Base-by-base conservation (phyloP, 1,140 invertebrate species). In the Bombus picipes region DNA sequence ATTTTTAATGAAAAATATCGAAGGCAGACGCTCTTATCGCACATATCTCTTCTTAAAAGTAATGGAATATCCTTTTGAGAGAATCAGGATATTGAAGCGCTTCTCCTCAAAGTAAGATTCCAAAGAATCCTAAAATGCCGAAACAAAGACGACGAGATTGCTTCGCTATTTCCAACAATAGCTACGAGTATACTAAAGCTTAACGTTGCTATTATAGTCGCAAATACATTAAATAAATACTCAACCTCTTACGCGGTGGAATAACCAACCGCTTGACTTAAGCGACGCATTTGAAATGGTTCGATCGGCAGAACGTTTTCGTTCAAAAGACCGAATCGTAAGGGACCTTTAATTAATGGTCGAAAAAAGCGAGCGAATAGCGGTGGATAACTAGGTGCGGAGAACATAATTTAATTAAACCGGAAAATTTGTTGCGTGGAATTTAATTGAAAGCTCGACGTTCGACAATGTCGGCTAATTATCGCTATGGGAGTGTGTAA, bases 381-480 rank as follows among this genome's bases (percentile, higher is more conserved):
- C 28, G 12, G 25, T 15, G 77, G 65, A 25, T 80, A 32, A 28
- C 41, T 43, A 47, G 32, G 32, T 18, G 41, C 15, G 13, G 13
- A 12, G 41, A 41, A 57, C 81, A 53, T 43, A 72, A 79, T 79
- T 79, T 37, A 65, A 72, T 79, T 71, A 70, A 79, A 4, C 37
- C 4, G 12, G 66, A 57, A 66, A 34, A 62, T 79, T 78, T 22
- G 37, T 71, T 62, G 73, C 43, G 32, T 32, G 66, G 28, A 37
- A 72, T 59, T 84, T 79, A 78, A 79, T 78, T 25, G 47, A 57
- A 28, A 32, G 47, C 32, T 79, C 37, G 43, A 72, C 57, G 68
- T 80, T 85, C 32, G 25, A 80, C 75, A 34, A 65, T 32, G 76
- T 53, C 18, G 82, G 25, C 37, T 84, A 84, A 79, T 84, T 79